Evolutionary conservation across 2,888 invertebrate species (phyloP), one percentile per base, ranked within the genome.

Genomic region (Lacanobia wlatinum): DNA sequence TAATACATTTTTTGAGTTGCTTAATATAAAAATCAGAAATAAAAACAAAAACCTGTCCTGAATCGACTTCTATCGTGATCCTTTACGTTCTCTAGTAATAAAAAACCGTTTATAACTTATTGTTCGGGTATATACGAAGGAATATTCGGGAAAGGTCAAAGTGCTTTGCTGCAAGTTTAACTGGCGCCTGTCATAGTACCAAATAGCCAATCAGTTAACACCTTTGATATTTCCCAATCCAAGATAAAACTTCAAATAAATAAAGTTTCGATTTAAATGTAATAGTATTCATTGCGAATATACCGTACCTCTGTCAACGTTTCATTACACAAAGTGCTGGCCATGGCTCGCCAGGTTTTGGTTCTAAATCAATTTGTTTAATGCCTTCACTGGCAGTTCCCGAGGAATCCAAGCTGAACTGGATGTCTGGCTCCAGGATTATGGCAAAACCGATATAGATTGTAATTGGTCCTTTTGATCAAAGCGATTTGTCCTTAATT

Each of bases 331-430:
- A 73, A 86, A 91, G 91, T 91, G 91, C 88, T 82, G 79, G 88
- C 88, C 14, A 59, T 16, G 72, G 75, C 69, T 69, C 78, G 66
- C 78, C 64, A 84, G 84, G 87, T 89, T 90, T 90, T 88, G 84
- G 86, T 87, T 82, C 78, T 80, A 86, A 88, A 89, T 88, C 90
- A 91, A 91, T 91, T 91, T 91, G 85, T 90, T 86, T 90, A 91
- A 90, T 91, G 90, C 81, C 81, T 83, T 73, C 76, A 84, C 87
- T 79, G 85, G 86, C 80, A 85, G 83, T 82, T 83, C 38, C 34
- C 50, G 67, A 84, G 76, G 81, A 77, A 77, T 69, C 72, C 76
- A 71, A 70, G 65, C 73, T 70, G 62, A 79, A 80, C 67, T 72
- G 53, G 60, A 23, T 70, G 61, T 80, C 74, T 83, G 71, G 62